Conservation (phyloP, 2,113 vertebrate species). For the Ammospiza caudacuta region DNA sequence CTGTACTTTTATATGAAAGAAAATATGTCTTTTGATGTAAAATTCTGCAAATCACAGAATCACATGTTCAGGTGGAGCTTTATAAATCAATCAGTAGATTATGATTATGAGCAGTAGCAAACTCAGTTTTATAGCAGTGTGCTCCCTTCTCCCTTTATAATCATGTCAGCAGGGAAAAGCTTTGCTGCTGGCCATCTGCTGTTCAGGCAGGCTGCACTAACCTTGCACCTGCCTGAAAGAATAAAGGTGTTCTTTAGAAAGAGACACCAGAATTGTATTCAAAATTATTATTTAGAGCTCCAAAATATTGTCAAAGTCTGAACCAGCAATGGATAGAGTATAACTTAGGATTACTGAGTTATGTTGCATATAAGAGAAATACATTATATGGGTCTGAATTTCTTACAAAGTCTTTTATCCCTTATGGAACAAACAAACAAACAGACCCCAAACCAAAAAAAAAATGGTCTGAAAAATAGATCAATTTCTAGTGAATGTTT, state of each 20-base stretch:
- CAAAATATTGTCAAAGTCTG: not conserved
- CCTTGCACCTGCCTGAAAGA: not conserved
- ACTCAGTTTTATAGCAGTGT: not conserved
- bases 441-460: too few species aligned
- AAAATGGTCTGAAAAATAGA: not conserved
- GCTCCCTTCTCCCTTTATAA: not conserved
- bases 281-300: not conserved
- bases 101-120: not conserved
- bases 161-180: not conserved
- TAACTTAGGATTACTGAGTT: not conserved
- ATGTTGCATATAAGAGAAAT: not conserved
- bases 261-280: not conserved
- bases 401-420: not conserved
- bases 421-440: not conserved
- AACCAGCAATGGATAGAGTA: not conserved
- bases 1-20: accelerated
- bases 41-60: not conserved
- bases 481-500: not conserved
- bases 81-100: not conserved
- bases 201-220: not conserved
- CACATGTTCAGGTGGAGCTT: not conserved
- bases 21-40: not conserved
- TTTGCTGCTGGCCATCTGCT: not conserved
- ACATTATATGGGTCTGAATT: not conserved
- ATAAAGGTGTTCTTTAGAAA: not conserved